Percentiles rank a stretch among this genome's conserved stretches.
These are phyloP conservation scores for Temnopleurus reevesii DNA, from an alignment of 53 echinoderm and acorn worm genomes.

Conservation along the genomic window DNA sequence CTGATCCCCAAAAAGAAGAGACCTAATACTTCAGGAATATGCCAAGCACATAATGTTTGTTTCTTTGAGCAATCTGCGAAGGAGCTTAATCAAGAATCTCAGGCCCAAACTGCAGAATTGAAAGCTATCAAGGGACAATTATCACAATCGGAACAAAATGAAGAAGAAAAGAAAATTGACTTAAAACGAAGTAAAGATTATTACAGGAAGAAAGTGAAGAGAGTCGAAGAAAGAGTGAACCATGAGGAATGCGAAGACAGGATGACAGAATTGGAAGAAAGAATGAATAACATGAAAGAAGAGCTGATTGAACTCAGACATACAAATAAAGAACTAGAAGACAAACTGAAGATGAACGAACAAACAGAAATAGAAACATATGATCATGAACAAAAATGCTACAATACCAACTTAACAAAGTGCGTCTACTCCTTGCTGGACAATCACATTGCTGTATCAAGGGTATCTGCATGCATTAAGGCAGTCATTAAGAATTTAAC, in stretches of 20 bases:
- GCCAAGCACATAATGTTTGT: no score
- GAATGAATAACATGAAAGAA: neutral
- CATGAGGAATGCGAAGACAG: neutral
- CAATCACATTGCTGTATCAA: neutral
- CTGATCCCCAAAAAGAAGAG: no score
- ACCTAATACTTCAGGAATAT: no score
- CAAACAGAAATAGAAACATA: neutral
- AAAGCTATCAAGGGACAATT: no score
- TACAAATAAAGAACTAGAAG: neutral
- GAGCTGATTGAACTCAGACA: neutral
- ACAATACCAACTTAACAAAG: neutral
- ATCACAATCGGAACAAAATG: no score
- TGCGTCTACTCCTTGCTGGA: neutral
- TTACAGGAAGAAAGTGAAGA: neutral
- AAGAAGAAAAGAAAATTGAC: no score
- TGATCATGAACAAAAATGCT: neutral
- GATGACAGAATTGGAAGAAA: neutral
- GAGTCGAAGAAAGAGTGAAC: neutral
- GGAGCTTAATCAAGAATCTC: no score
- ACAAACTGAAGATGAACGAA: neutral
- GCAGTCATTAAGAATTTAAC: neutral
- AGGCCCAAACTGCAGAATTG: no score
- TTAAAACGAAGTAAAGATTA: no score
- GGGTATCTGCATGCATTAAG: neutral
- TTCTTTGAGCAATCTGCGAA: no score